Base-by-base conservation (phyloP, 2,888 invertebrate genomes). In the Cybosia mesomella region DNA sequence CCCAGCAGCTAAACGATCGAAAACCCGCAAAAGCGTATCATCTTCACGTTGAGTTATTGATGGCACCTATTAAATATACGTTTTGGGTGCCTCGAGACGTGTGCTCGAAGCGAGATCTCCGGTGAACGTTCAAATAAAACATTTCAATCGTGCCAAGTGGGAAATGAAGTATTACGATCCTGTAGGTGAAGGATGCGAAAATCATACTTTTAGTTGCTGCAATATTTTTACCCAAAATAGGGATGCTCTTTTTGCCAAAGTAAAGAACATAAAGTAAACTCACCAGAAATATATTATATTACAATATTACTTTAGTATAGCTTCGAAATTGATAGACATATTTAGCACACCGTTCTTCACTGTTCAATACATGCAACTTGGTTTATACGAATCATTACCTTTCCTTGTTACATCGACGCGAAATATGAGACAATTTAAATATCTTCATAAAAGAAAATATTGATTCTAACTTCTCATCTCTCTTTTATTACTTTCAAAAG, bases 31-130 rank as follows among this genome's bases (percentile, higher is more conserved):
- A 87, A 88, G 86, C 90, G 91, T 91, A 92, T 92, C 92, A 92
- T 93, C 90, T 92, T 89, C 86, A 81, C 86, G 81, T 87, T 85
- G 89, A 89, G 94, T 95, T 95, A 95, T 95, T 95, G 95, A 95
- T 95, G 92, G 91, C 88, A 85, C 86, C 93, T 92, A 95, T 95
- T 94, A 95, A 95, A 95, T 92, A 92, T 89, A 92, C 92, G 92
- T 95, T 95, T 92, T 85, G 89, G 83, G 77, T 70, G 60, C 53
- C 24, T 55, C 80, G 83, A 85, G 85, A 87, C 85, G 88, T 87
- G 87, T 87, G 82, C 82, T 82, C 80, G 79, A 82, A 71, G 68
- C 83, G 82, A 82, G 84, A 85, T 88, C 89, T 84, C 81, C 82
- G 77, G 86, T 89, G 88, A 89, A 88, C 84, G 88, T 85, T 88